A percentile compares a stretch with the other conserved stretches of the same genome.
Evolutionary conservation across 2,113 vertebrate species (phyloP).

Genomic region (Pitta sordida): DNA sequence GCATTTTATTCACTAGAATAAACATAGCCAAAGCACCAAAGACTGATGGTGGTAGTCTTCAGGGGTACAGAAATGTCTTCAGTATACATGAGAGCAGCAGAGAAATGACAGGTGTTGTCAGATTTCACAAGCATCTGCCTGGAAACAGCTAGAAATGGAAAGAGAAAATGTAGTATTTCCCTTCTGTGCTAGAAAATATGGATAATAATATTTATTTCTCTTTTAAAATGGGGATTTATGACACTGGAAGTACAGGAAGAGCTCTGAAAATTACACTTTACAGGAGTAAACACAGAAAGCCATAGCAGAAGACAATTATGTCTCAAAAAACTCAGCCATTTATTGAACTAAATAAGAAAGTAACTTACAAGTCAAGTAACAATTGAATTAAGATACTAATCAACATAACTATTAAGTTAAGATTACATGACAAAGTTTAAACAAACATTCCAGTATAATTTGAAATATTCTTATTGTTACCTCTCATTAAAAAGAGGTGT

Average conservation of each 20-base stretch:
- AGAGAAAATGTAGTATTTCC: background rate
- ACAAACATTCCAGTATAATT: background rate
- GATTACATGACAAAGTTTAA: slow-evolving; percentile 35
- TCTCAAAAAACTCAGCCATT: background rate
- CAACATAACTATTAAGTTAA: slow-evolving; percentile 18
- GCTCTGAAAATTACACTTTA: background rate
- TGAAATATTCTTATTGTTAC: slow-evolving; percentile 25
- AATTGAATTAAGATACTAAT: slow-evolving; percentile 47
- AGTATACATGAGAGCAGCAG: background rate
- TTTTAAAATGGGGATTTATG: background rate
- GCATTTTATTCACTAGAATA: background rate
- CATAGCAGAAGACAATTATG: background rate
- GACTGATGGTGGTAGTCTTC: background rate
- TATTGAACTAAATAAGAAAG: background rate
- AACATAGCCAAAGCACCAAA: background rate
- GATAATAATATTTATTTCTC: background rate
- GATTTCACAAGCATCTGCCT: background rate
- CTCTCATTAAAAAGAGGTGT: slow-evolving; percentile 19
- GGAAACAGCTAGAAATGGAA: background rate
- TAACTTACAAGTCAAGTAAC: slow-evolving; percentile 23
- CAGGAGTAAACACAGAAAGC: background rate
- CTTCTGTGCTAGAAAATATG: background rate
- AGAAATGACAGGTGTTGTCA: background rate
- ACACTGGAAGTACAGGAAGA: background rate
- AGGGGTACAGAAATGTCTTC: background rate